Evolutionary conservation across 1,140 invertebrate species (phyloP), one percentile per base, ranked within the genome.

Genomic region (Anastrepha ludens): DNA sequence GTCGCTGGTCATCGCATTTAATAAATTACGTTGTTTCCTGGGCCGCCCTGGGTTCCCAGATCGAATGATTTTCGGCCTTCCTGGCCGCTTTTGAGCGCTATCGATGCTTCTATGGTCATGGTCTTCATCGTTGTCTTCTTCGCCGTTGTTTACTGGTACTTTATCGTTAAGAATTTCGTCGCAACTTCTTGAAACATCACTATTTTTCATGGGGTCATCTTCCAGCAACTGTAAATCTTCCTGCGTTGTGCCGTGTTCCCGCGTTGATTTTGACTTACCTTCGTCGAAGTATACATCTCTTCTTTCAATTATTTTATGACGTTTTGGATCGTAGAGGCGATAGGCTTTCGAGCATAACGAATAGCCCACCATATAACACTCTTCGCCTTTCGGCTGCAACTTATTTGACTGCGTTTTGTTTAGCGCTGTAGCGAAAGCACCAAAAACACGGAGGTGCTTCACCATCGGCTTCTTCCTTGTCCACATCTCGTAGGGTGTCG

Each of bases 371-470:
- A 62, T 62, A 17, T 4, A 4, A 9, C 3, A 13, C 17, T 62
- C 13, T 15, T 87, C 44, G 59, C 86, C 86, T 44, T 87, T 87
- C 20, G 64, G 62, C 7, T 58, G 17, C 9, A 81, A 87, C 39
- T 87, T 87, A 7, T 55, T 59, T 20, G 60, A 78, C 7, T 81
- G 50, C 58, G 55, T 87, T 55, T 88, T 67, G 0, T 65, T 87
- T 86, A 87, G 91, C 87, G 87, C 88, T 85, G 90, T 44, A 11
- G 60, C 86, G 17, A 60, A 17, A 4, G 87, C 64, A 41, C 91
- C 89, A 88, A 90, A 91, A 87, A 90, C 87, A 87, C 88, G 67
- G 70, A 93, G 87, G 64, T 90, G 89, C 44, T 85, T 87, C 4
- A 90, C 67, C 55, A 87, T 88, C 0, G 91, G 91, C 87, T 90